These are phyloP conservation scores for Strigops habroptila DNA, from an alignment of 2,113 vertebrate species.

Conservation along the genomic window DNA sequence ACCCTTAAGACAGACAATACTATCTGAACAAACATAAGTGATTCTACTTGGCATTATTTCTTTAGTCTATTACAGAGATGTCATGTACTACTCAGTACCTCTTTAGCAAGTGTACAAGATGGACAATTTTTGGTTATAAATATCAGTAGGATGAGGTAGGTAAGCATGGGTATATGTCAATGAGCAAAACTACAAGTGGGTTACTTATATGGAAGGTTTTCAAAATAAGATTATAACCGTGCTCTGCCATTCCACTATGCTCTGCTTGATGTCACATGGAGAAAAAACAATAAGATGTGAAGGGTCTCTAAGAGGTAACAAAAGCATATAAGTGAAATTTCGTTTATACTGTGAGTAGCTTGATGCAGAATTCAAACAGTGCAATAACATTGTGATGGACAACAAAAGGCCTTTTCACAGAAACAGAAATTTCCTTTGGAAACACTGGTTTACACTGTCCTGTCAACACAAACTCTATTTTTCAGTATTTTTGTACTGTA, in stretches of 20 bases:
- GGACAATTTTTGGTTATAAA: not conserved
- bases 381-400: not conserved
- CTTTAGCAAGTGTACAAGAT: not conserved
- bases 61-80: not conserved
- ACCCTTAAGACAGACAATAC: not conserved
- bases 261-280: not conserved
- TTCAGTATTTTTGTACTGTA: not conserved
- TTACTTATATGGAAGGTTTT: fast-evolving
- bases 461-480: not conserved
- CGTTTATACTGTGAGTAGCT: not conserved
- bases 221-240: not conserved
- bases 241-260: fast-evolving
- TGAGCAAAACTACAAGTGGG: not conserved
- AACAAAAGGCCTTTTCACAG: not conserved
- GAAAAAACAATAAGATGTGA: not conserved
- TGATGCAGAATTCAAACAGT: not conserved
- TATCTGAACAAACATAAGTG: not conserved
- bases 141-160: not conserved
- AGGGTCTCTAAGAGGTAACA: not conserved
- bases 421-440: not conserved
- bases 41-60: not conserved
- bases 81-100: not conserved
- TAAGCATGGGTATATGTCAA: not conserved
- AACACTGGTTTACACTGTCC: not conserved
- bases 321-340: not conserved